Base-by-base conservation (phyloP, 2,797 vertebrate species). In the Siniperca obscura region DNA sequence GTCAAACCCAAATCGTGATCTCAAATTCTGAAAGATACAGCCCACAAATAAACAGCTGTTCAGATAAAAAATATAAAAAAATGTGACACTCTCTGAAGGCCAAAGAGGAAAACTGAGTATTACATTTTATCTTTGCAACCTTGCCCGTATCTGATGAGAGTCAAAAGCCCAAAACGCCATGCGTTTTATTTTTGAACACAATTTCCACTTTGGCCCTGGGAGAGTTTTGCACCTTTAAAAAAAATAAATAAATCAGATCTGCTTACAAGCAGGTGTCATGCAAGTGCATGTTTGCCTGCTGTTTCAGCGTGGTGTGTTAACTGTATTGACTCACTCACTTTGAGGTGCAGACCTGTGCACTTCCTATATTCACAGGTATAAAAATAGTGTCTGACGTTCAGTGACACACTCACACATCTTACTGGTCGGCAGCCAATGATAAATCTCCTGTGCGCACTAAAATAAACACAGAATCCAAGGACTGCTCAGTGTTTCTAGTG, bases 341-440 rank as follows among this genome's bases (percentile, higher is more conserved):
- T 52, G 67, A 75, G 78, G 84, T 87, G 81, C 61, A 77, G 82
- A 86, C 75, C 83, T 65, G 77, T 74, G 77, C 64, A 64, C 80
- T 88, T 88, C 74, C 78, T 86, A 67, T 53, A n/a, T 86, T 93
- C 84, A 83, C 93, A 93, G 65, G 61, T 94, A 61, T 87, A 93
- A 92, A 94, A 94, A 95, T 95, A 94, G 82, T 1, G 14, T 57
- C 62, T 91, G 89, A 92, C 75, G 86, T 69, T 67, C n/a, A n/a
- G 19, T 82, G 78, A 84, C 79, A 81, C 75, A 59, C 74, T 57
- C 52, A 25, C 48, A 36, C 60, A 25, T 50, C 44, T 60, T 34
- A 59, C 34, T 36, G 69, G 27, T 25, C 61, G 30, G 19, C 70
- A 83, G 60, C 76, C 80, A 85, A 87, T 88, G 57, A 81, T 2